Conservation (phyloP, 2,797 vertebrate genomes). For the Rhinella marina region DNA sequence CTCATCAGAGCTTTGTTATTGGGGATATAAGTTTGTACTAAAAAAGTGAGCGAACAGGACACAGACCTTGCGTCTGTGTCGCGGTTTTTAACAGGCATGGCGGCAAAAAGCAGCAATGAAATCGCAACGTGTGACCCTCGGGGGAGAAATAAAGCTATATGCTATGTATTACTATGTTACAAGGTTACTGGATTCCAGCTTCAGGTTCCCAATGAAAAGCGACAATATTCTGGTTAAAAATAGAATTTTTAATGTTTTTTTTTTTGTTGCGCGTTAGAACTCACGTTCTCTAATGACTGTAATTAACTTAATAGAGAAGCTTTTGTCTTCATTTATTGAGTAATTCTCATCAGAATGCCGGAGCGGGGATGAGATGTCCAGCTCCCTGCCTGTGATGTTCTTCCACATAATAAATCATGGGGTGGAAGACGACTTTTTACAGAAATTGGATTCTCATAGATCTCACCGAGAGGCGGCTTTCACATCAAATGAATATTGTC, state of each 20-base stretch:
- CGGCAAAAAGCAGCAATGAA: too few species aligned
- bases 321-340: conserved; percentile 14
- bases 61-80: too few species aligned
- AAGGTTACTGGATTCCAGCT: not conserved
- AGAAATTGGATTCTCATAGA: not conserved
- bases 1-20: too few species aligned
- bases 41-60: too few species aligned
- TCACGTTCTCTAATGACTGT: not conserved
- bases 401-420: conserved; percentile 8
- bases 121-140: too few species aligned
- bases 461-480: not conserved
- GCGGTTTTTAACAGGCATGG: too few species aligned
- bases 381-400: too few species aligned
- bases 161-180: not conserved
- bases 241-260: not conserved
- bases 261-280: not conserved
- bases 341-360: not conserved
- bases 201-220: not conserved
- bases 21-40: too few species aligned
- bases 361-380: not conserved
- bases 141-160: too few species aligned
- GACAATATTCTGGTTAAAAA: not conserved
- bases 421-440: not conserved
- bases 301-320: conserved; percentile 31
- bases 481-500: conserved; percentile 7